Evolutionary conservation across 2,888 invertebrate genomes (phyloP).

Genomic region (Junonia oenone): DNA sequence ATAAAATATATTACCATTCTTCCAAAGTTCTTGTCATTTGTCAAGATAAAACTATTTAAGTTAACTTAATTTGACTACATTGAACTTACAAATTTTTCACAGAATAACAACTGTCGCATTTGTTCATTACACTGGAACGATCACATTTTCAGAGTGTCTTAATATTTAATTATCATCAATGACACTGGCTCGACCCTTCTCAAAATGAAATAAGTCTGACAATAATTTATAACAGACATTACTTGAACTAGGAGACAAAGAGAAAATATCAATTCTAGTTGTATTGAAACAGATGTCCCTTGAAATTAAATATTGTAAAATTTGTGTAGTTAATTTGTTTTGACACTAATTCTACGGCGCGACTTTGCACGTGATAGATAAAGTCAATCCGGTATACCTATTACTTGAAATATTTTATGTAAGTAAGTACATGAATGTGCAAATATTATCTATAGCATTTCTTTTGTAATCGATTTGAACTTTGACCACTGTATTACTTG

Average conservation of each 20-base stretch:
- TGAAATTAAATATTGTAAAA: background rate
- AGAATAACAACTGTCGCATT: background rate
- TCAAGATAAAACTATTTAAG: no score
- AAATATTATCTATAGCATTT: no score
- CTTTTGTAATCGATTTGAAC: no score
- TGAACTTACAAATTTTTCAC: background rate
- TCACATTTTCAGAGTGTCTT: slow-evolving; percentile 2
- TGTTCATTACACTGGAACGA: background rate
- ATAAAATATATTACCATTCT: no score
- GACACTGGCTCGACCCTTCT: slow-evolving; percentile 19
- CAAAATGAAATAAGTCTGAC: slow-evolving; percentile 17
- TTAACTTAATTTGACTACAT: background rate
- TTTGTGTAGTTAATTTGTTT: no score
- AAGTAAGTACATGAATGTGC: no score
- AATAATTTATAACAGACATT: slow-evolving; percentile 16
- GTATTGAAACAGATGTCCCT: background rate
- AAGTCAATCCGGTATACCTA: no score
- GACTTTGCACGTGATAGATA: no score
- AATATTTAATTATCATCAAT: slow-evolving; percentile 21
- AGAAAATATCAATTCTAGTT: background rate
- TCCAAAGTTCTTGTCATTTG: no score
- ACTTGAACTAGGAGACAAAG: background rate
- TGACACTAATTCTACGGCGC: no score
- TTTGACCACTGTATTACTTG: no score
- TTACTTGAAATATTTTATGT: no score